These are phyloP conservation scores for Eretmochelys imbricata DNA, from an alignment of 2,113 vertebrate genomes.

Conservation along the genomic window DNA sequence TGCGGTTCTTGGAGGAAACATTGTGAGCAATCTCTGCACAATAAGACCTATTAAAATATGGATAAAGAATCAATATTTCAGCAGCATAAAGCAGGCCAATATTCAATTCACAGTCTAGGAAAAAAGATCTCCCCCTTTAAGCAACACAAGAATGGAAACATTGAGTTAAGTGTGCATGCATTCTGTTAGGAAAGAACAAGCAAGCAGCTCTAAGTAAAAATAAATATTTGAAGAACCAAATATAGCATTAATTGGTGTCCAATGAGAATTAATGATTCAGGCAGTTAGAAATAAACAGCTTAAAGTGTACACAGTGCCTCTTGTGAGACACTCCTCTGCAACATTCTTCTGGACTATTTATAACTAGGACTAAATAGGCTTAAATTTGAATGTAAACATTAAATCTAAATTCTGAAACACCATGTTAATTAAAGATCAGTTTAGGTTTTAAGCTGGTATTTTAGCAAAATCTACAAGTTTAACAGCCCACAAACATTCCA, in stretches of 20 bases:
- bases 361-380: neutral
- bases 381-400: neutral
- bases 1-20: constrained; percentile 98
- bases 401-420: neutral
- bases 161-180: neutral
- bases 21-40: constrained; percentile 99
- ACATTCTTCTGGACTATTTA: neutral
- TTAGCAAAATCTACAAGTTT: neutral
- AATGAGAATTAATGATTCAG: neutral
- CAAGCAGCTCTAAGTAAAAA: neutral
- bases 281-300: neutral
- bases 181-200: neutral
- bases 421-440: neutral
- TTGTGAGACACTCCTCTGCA: neutral
- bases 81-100: neutral
- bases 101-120: neutral
- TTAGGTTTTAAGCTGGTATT: neutral
- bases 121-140: neutral
- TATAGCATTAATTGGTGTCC: neutral
- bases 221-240: neutral
- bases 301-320: neutral
- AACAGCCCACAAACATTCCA: neutral
- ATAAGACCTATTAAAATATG: constrained; percentile 83
- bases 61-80: neutral
- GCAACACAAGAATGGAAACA: neutral